Base-by-base conservation (phyloP, 1,140 invertebrate genomes). In the Acromyrmex heyeri region DNA sequence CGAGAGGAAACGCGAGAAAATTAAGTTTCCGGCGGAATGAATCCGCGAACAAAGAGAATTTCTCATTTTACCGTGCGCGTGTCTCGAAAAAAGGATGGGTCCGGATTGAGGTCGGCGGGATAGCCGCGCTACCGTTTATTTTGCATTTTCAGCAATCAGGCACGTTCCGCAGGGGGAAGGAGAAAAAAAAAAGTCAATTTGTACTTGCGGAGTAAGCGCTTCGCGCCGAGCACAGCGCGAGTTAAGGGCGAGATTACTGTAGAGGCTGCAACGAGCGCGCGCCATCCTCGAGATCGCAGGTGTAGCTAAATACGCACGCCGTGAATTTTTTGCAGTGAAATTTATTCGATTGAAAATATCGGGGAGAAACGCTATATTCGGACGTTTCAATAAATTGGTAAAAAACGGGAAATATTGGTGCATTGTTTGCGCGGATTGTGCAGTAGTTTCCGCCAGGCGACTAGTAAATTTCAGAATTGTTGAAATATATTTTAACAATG, bases 101-200 rank as follows among this genome's bases (percentile, higher is more conserved):
- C 62, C 62, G 72, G n/a, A 83, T 83, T 83, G 79, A 83, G 79
- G 79, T 75, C 79, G 79, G 67, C 44, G 57, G 57, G 69, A 83
- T 83, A 61, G 57, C 77, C 69, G 76, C 18, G 57, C 55, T 61
- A 83, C 48, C 72, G 65, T 88, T 87, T 85, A 75, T 57, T 83
- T 50, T 69, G 73, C 55, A 65, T 86, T 64, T 44, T 50, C 70
- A 78, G 88, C 87, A 78, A 89, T 89, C 85, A 83, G 76, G 85
- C 70, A 89, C 75, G 72, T 75, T 75, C 55, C 75, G 30, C 34
- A 4, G n/a, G 57, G 44, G 50, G 2, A 18, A 3, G 59, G 38
- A 21, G 30, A 6, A 5, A 2, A 50, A 24, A 72, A 86, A 87
- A 87, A 89, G 72, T 88, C 76, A 75, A 86, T 89, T 88, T 85